Base-by-base conservation (phyloP, 1,140 invertebrate genomes). In the Cotesia typhae region DNA sequence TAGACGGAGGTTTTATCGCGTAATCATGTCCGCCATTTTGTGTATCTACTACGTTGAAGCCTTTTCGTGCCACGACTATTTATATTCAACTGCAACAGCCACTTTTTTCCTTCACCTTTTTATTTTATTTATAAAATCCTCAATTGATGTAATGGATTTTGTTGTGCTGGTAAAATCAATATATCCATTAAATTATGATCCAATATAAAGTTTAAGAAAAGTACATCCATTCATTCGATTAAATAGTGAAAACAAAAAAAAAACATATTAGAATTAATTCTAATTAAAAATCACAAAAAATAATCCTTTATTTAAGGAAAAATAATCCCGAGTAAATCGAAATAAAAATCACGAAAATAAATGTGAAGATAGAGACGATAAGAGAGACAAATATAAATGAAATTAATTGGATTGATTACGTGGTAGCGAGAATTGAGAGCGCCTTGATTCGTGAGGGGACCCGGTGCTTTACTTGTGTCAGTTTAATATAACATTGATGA, bases 371-470 rank as follows among this genome's bases (percentile, higher is more conserved):
- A 63, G 28, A 63, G 37, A 64, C 17, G 20, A 38, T 4, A 28
- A 4, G 9, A 51, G 36, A 20, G n/a, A 51, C 37, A 47, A 12
- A 65, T 20, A 51, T 20, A 65, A 9, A 35, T 20, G 53, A 28
- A 67, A 67, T 51, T 67, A 67, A 67, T 67, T 51, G 64, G 64
- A 66, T 67, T 67, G 20, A 67, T 67, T 67, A 10, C 66, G 35
- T 28, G 52, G 36, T 38, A 14, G 36, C 60, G 35, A 63, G 28
- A 37, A 63, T 52, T 55, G 51, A 35, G 51, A 67, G 17, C 14
- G 47, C 35, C 28, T 63, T 17, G 60, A 14, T 12, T 38, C 17
- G 35, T 35, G 51, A 36, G 28, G 51, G 5, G 53, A 36, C n/a
- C 63, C 28, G 28, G 28, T 28, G 28, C 28, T 38, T 47, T 20